These are phyloP conservation scores for Gavia stellata DNA, from an alignment of 2,113 vertebrate species.

Conservation along the genomic window DNA sequence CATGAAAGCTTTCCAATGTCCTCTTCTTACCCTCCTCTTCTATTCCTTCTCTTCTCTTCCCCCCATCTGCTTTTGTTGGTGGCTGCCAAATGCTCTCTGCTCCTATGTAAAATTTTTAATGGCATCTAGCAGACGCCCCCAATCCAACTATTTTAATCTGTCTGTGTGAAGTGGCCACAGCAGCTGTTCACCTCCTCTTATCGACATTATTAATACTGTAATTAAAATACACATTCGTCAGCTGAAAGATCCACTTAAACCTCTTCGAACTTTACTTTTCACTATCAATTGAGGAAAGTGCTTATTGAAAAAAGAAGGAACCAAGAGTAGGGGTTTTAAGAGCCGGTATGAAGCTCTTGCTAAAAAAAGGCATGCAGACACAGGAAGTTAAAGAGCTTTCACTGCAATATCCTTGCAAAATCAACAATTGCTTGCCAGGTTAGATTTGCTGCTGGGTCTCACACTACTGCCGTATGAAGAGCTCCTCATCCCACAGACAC, in stretches of 20 bases:
- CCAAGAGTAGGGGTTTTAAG: not conserved
- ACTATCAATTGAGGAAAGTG: not conserved
- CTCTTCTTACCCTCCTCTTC: not conserved
- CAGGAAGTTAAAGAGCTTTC: not conserved
- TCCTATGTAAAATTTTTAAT: not conserved
- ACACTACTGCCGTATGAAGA: not conserved
- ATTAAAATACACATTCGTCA: not conserved
- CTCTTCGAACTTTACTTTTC: not conserved
- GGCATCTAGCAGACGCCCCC: not conserved
- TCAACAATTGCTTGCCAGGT: not conserved
- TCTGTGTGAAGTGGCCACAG: not conserved
- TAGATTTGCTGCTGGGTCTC: not conserved
- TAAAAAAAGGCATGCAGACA: not conserved
- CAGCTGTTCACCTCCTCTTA: not conserved
- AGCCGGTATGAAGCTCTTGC: not conserved
- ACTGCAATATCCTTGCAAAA: not conserved
- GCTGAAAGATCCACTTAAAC: not conserved
- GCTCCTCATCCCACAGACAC: not conserved
- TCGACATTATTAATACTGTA: not conserved
- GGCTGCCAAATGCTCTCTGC: not conserved
- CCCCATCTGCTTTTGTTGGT: not conserved
- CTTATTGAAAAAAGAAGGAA: not conserved
- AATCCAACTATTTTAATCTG: slow-evolving; percentile 18
- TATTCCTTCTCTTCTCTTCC: not conserved
- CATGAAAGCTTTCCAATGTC: not conserved